Evolutionary conservation across 2,797 vertebrate species (phyloP), one percentile per base, ranked within the genome.

Genomic region (Acestrorhynchus altus): DNA sequence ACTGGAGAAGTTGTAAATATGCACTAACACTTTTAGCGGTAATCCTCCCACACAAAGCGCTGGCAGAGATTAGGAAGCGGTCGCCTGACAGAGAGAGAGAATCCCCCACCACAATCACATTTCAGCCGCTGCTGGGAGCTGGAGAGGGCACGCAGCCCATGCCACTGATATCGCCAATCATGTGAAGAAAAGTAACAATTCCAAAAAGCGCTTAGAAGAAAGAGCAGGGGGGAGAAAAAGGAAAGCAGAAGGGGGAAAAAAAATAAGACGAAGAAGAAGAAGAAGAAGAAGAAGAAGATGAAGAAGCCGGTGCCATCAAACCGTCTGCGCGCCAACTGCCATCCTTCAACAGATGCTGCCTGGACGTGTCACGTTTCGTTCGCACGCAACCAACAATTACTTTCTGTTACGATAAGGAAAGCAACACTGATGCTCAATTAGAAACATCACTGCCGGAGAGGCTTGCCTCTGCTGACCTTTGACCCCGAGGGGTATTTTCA

Each of bases 1-100:
- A 90, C 90, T 90, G 89, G 89, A 91, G 87, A 90, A 93, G 89
- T 91, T 91, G 91, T 92, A 93, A 93, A 93, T 93, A 93, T 91
- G 90, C 91, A 88, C 86, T 92, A 93, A 93, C 92, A 93, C 90
- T 93, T 93, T 90, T 89, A 89, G 87, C 84, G 79, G 90, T 93
- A 94, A 94, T 93, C 93, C 91, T 15, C 88, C 85, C 83, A 87
- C 90, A 93, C 91, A 93, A 93, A 92, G 91, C 91, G 88, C 90
- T 89, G 89, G 89, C 86, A 90, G 90, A 93, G 92, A 93, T 94
- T 93, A 94, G 89, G 87, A 90, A 86, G 88, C 81, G 88, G 91
- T 93, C 89, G 89, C 89, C 90, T 93, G 91, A 94, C 92, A 92
- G 90, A 61, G 73, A 83, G 56, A 82, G 70, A 20, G 68, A 80